Evolutionary conservation across 2,888 invertebrate genomes (phyloP), one percentile per base, ranked within the genome.

Genomic region (Sepioteuthis lessoniana): DNA sequence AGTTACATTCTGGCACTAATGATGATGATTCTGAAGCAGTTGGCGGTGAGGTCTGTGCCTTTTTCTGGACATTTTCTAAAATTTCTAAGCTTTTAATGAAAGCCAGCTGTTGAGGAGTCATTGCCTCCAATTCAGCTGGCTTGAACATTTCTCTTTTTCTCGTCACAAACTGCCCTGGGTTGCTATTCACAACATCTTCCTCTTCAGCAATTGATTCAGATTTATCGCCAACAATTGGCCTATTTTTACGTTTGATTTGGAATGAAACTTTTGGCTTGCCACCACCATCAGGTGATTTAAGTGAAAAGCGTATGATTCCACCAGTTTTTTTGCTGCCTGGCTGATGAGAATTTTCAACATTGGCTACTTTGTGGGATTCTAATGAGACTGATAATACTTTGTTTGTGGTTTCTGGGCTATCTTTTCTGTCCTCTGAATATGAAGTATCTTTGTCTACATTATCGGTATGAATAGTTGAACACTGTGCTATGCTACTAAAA

Each of bases 241-340:
- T 35, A 31, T 93, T 93, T 93, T 60, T 93, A 37, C 93, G 93
- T 93, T 93, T 93, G n/a, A 93, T 93, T 50, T 93, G 93, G 93
- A 93, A 93, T 55, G 93, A 93, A 60, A 93, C 93, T 50, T 93
- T 93, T 8, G 93, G 93, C 50, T 93, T 93, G 25, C 93, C 93
- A n/a, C 93, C 93, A 50, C 60, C 60, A 55, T 93, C 93, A 19
- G 93, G 60, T 93, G 93, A 93, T 50, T 93, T 93, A n/a, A 93
- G 93, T 50, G 55, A 50, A 93, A 93, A 93, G 21, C 93, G 93
- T 50, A 55, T 93, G 37, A 93, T 38, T 93, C 93, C 55, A 35
- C 38, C 50, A 28, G 55, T n/a, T 35, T 47, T 93, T 60, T 47
- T 92, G 42, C 46, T 92, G 42, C 46, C 92, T 92, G 38, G 42